Evolutionary conservation across 2,797 vertebrate genomes (phyloP).

Genomic region (Rhincodon typus): DNA sequence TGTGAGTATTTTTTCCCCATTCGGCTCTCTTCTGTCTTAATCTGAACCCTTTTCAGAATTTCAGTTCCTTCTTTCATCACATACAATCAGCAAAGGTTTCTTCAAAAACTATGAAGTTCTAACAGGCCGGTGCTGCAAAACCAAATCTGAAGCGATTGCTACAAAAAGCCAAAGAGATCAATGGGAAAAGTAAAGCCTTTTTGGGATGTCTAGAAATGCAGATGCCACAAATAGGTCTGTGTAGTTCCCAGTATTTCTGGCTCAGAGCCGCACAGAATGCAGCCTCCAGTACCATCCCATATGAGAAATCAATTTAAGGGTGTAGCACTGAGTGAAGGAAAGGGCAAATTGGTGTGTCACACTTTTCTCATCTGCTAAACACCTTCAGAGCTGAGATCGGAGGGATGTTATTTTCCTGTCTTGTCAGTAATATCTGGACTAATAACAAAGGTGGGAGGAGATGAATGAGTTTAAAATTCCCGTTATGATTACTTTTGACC

Average conservation of each 20-base stretch:
- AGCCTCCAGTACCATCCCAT: background rate
- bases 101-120: background rate
- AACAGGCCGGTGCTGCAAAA: background rate
- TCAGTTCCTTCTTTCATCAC: background rate
- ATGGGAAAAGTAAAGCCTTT: background rate
- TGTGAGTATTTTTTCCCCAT: constrained; percentile 55
- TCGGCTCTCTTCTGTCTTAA: background rate
- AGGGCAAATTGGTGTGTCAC: background rate
- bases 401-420: background rate
- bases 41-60: background rate
- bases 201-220: background rate
- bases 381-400: background rate
- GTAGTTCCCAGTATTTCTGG: background rate
- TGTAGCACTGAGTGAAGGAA: background rate
- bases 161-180: background rate
- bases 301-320: background rate
- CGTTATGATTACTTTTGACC: background rate
- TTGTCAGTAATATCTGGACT: background rate
- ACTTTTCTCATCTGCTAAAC: background rate
- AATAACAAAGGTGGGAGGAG: background rate
- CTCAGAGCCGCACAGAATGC: background rate
- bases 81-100: background rate
- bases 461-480: background rate
- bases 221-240: background rate
- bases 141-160: background rate